Conservation (phyloP, 2,888 invertebrate genomes). For the Eumacrocentrus americanus region DNA sequence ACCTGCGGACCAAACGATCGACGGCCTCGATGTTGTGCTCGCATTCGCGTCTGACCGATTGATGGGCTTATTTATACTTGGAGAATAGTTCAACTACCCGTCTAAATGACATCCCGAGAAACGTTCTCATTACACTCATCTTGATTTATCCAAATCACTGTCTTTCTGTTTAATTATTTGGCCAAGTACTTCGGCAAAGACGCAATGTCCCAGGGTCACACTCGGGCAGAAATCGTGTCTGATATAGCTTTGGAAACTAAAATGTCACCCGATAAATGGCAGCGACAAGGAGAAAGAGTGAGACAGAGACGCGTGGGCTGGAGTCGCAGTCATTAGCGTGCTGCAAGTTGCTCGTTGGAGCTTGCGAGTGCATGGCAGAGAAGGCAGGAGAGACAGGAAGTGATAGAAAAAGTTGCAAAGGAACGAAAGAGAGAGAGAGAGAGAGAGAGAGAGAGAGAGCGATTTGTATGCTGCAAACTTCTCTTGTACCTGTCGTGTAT, state of each 20-base stretch:
- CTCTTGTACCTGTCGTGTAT: no score
- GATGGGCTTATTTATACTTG: constrained; percentile 12
- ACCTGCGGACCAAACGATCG: constrained; percentile 54
- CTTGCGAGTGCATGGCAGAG: constrained; percentile 3
- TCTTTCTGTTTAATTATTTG: neutral
- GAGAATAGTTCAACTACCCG: neutral
- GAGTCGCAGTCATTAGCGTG: constrained; percentile 34
- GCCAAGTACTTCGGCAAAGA: neutral
- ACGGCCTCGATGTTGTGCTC: constrained; percentile 31
- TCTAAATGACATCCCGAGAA: neutral
- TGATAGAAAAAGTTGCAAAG: constrained; percentile 22
- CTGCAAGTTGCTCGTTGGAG: constrained; percentile 10
- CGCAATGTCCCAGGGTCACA: neutral
- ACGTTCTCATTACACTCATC: neutral
- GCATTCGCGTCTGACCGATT: constrained; percentile 26
- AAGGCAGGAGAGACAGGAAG: constrained; percentile 18
- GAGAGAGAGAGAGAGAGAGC: constrained; percentile 10
- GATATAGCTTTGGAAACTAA: neutral
- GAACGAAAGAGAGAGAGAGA: neutral
- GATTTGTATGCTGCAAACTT: no score
- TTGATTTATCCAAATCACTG: neutral
- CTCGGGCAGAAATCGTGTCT: neutral
- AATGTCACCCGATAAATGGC: constrained; percentile 1
- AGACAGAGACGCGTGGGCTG: constrained; percentile 4
- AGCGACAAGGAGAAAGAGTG: neutral